Conservation (phyloP, 2,888 invertebrate genomes). For the Drosophila suboccidentalis region DNA sequence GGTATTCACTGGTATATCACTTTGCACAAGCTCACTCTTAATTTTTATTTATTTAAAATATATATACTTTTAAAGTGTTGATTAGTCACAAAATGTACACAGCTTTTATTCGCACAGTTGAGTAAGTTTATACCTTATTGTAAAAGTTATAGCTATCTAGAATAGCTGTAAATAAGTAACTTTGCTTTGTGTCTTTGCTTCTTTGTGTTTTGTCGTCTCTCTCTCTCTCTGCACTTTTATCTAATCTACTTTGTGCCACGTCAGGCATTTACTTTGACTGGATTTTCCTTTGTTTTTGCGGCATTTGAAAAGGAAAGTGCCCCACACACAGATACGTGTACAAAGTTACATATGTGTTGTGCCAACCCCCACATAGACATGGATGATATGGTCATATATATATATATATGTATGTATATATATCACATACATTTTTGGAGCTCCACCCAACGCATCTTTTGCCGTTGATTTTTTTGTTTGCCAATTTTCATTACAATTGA, state of each 20-base stretch:
- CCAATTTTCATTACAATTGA: constrained; percentile 45
- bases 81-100: not conserved
- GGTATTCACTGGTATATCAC: not conserved
- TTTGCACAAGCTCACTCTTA: not conserved
- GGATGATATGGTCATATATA: constrained; percentile 5
- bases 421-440: constrained; percentile 13
- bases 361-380: constrained; percentile 33
- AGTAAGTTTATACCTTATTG: not conserved
- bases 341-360: not conserved
- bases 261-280: constrained; percentile 21
- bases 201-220: not conserved
- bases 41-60: not conserved
- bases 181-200: not conserved
- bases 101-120: not conserved
- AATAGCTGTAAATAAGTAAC: constrained; percentile 11
- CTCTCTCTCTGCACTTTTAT: constrained; percentile 7
- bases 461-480: constrained; percentile 11
- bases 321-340: constrained; percentile 13
- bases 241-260: constrained; percentile 40
- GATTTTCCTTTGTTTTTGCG: constrained; percentile 46
- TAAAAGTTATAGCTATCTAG: constrained; percentile 2
- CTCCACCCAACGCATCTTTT: constrained; percentile 45
- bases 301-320: constrained; percentile 65
- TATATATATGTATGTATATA: not conserved
- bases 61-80: not conserved